Evolutionary conservation across 2,888 invertebrate species (phyloP).

Genomic region (Rugalucina vietnamica): DNA sequence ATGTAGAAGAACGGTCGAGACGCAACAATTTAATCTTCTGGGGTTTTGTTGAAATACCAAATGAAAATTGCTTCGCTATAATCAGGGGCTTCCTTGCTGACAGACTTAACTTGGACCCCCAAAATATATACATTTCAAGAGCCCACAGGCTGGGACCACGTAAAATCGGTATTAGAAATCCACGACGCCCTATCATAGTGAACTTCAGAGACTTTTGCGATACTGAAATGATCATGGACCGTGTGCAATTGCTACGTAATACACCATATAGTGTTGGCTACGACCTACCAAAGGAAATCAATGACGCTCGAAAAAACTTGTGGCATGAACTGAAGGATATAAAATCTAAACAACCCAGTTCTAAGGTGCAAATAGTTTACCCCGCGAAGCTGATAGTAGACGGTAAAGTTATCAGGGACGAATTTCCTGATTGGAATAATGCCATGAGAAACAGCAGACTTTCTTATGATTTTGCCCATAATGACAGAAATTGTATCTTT

Average conservation of each 20-base stretch:
- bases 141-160: constrained; percentile 12
- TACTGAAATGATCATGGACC: constrained; percentile 18
- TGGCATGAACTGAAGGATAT: constrained; percentile 5
- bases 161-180: neutral
- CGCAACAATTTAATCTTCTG: neutral
- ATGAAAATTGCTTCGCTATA: neutral
- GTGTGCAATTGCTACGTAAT: constrained; percentile 5
- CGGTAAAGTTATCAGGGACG: constrained; percentile 9
- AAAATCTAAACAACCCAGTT: neutral
- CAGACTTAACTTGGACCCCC: constrained; percentile 8
- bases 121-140: constrained; percentile 3
- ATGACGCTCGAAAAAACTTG: constrained; percentile 7
- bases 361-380: constrained; percentile 1
- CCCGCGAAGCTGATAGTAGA: constrained; percentile 15
- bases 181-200: constrained; percentile 19
- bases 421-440: constrained; percentile 15
- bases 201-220: constrained; percentile 28
- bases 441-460: neutral
- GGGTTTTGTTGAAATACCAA: neutral
- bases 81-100: neutral
- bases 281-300: constrained; percentile 23
- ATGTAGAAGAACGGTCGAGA: neutral
- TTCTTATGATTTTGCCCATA: too few relatives aligned
- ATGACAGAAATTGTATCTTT: too few relatives aligned
- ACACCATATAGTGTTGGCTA: constrained; percentile 9